Base-by-base conservation (phyloP, 2,797 vertebrate species). In the Sebastes variabilis region DNA sequence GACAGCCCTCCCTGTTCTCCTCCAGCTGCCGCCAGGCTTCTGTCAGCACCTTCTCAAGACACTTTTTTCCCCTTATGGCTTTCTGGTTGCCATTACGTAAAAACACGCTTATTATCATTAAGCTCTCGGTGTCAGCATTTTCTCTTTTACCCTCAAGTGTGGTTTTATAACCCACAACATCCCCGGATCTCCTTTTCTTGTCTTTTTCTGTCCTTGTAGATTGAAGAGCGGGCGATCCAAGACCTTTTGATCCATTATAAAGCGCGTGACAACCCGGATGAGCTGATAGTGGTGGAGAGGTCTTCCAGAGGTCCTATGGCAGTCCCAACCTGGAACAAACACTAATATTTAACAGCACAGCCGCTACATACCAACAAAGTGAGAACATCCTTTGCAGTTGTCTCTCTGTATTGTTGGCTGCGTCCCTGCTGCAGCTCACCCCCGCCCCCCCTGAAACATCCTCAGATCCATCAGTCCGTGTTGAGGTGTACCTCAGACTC, bases 221-320 rank as follows among this genome's bases (percentile, higher is more conserved):
- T 99, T 3, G 99, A 99, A 87, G 98, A 99, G 82, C 90, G 94
- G 84, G 99, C 99, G 9, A 99, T 99, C 91, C 98, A 99, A 90
- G 98, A 99, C 75, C 94, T 99, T 46, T 32, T 99, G 85, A 75
- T 97, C 62, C 96, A 98, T 91, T 99, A 99, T 60, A 93, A 96
- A 69, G 97, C 97, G 16, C 88, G 89, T 66, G 94, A 96, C 94
- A 99, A 99, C 95, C 97, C 98, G 5, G 97, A 99, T 49, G 98
- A 99, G 89, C 96, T 97, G 92, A 97, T 99, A 70, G 88, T 96
- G 25, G 97, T 99, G 85, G 98, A 99, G 95, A 96, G 98, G 92
- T 95, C 97, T 66, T 93, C 96, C 0, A 96, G 95, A 91, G 97
- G 96, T 81, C 98, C 98, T 36, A 93, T 99, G 22, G 98, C 98